A percentile compares a stretch with the other conserved stretches of the same genome.
Evolutionary conservation across 2,888 invertebrate genomes (phyloP).

Genomic region (Drosophila mettleri): DNA sequence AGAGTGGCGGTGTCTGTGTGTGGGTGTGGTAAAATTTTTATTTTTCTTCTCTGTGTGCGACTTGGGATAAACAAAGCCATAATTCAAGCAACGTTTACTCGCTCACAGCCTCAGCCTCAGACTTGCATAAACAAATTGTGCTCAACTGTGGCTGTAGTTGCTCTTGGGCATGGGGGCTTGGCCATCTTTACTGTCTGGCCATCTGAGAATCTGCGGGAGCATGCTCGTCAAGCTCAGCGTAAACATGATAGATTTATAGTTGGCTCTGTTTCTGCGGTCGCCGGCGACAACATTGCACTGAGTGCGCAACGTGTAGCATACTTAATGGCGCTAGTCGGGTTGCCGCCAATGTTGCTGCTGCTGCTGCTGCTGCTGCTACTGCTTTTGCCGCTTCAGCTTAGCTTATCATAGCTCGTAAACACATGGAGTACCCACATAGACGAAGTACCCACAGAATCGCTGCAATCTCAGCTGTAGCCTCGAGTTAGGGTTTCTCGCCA

Average conservation of each 20-base stretch:
- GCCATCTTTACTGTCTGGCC: constrained; percentile 14
- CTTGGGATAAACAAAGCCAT: constrained; percentile 81
- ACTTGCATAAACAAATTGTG: constrained; percentile 77
- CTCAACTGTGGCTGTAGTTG: constrained; percentile 51
- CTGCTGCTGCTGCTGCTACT: constrained; percentile 4
- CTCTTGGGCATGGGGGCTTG: constrained; percentile 21
- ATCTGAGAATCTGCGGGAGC: constrained; percentile 43
- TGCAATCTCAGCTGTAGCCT: constrained; percentile 56
- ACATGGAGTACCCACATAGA: constrained; percentile 60
- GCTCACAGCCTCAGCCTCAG: constrained; percentile 58
- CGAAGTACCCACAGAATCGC: constrained; percentile 38
- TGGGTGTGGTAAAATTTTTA: constrained; percentile 27
- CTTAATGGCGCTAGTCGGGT: constrained; percentile 55
- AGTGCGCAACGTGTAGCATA: constrained; percentile 66
- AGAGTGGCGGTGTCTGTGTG: not conserved
- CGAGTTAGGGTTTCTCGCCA: constrained; percentile 45
- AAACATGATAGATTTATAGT: constrained; percentile 77
- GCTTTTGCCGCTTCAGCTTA: constrained; percentile 34
- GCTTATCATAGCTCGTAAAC: constrained; percentile 74
- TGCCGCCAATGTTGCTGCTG: constrained; percentile 20
- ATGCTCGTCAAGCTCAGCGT: constrained; percentile 70
- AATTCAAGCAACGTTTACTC: constrained; percentile 77
- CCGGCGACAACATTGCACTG: constrained; percentile 64
- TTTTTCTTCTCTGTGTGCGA: constrained; percentile 55
- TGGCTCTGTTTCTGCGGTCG: constrained; percentile 61